phyloP scores from a whole-genome alignment of 2,888 invertebrate species.

The Folsomia manolachei region DNA sequence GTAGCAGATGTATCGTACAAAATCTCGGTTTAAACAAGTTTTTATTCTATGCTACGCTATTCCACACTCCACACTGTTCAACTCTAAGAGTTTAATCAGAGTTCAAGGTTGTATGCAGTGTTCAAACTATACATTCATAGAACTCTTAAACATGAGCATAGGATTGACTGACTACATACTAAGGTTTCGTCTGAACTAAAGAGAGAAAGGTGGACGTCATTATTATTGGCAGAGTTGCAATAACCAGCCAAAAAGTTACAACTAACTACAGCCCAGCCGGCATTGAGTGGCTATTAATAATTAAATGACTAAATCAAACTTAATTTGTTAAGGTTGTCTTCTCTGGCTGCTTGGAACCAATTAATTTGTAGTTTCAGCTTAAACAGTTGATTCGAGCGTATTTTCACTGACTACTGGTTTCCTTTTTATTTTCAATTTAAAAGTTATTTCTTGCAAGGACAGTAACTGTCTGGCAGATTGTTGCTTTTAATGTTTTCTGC shows the following conservation, averaged over 20 bases:
- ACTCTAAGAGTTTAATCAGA: background rate
- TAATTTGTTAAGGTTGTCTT: background rate
- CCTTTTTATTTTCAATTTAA: background rate
- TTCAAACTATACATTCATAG: too few relatives aligned
- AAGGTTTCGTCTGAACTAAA: too few relatives aligned
- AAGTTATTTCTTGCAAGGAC: background rate
- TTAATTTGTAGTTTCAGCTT: background rate
- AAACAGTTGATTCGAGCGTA: too few relatives aligned
- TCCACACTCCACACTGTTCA: too few relatives aligned
- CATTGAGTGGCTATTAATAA: background rate
- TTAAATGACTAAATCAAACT: background rate
- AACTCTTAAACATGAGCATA: too few relatives aligned
- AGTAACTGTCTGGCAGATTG: too few relatives aligned
- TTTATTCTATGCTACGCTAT: background rate
- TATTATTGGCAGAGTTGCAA: background rate
- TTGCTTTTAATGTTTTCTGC: too few relatives aligned
- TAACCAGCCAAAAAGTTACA: too few relatives aligned
- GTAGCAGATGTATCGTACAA: too few relatives aligned
- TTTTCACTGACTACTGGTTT: too few relatives aligned
- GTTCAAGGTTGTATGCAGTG: background rate
- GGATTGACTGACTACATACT: too few relatives aligned
- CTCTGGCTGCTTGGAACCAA: background rate
- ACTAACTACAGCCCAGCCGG: background rate
- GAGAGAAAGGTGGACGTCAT: background rate
- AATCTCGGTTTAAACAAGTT: too few relatives aligned